Percentiles rank a stretch among this genome's conserved stretches.
Evolutionary conservation across 2,797 vertebrate genomes (phyloP).

Genomic region (Cacajao melanocephalus): DNA sequence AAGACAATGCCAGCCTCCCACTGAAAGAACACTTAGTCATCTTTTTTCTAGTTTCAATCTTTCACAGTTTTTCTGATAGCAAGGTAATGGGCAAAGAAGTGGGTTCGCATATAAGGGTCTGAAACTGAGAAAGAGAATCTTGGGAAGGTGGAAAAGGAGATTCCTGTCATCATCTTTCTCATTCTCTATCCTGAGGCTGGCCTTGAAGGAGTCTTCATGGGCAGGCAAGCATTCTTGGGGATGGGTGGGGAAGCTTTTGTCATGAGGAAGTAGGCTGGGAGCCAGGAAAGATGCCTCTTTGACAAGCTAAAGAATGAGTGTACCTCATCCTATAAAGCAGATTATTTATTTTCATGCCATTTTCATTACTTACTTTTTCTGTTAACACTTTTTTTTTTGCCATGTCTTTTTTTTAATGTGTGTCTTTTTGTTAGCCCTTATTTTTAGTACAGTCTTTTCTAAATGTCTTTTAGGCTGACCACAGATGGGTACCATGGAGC

Average conservation of each 20-base stretch:
- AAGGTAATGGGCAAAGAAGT: not conserved
- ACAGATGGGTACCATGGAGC: not conserved
- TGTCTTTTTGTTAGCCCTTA: constrained; percentile 16
- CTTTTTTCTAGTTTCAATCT: not conserved
- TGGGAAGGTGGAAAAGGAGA: not conserved
- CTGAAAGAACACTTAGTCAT: not conserved
- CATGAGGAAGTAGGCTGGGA: not conserved
- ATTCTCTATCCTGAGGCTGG: not conserved
- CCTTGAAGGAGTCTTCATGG: not conserved
- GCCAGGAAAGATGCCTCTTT: not conserved
- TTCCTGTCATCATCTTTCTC: not conserved
- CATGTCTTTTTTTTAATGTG: not conserved
- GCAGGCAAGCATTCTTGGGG: not conserved
- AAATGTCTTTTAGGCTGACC: not conserved
- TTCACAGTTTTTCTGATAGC: not conserved
- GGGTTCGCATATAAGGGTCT: not conserved
- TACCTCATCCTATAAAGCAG: not conserved
- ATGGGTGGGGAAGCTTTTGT: not conserved
- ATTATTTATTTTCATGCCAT: not conserved
- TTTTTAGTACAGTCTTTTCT: constrained; percentile 32
- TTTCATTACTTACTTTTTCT: not conserved
- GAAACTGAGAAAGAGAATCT: not conserved
- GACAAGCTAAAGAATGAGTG: not conserved
- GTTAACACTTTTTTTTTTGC: not conserved
- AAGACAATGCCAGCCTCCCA: not conserved